Percentiles rank a stretch among this genome's conserved stretches.
These are phyloP conservation scores for Drosophila kohkoa DNA, from an alignment of 1,140 invertebrate genomes.

Conservation along the genomic window DNA sequence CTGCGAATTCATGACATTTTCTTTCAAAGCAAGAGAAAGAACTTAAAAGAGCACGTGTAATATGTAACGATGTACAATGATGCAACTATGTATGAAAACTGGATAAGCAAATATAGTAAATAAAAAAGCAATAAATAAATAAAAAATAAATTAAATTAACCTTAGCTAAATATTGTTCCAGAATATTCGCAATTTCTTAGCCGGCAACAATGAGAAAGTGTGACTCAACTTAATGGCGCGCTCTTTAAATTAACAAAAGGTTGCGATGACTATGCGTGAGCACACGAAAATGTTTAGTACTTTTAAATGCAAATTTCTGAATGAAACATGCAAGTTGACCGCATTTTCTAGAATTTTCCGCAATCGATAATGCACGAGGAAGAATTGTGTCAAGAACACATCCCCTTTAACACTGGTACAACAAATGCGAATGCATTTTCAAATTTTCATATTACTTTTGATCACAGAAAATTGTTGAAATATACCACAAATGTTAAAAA, in stretches of 20 bases:
- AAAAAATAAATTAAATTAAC: background rate
- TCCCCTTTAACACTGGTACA: conserved; percentile 10
- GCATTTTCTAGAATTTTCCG: conserved; percentile 21
- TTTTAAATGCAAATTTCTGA: conserved; percentile 17
- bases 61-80: background rate
- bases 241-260: conserved; percentile 1
- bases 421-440: background rate
- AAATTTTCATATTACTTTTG: background rate
- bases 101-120: background rate
- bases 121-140: background rate
- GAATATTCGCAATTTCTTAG: conserved; percentile 27
- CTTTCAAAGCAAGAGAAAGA: too few relatives aligned
- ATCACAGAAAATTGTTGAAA: background rate
- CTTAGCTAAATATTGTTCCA: conserved; percentile 19
- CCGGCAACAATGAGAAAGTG: conserved; percentile 19
- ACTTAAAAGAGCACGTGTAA: conserved; percentile 16
- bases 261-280: background rate
- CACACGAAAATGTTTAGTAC: background rate
- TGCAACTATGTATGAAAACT: background rate
- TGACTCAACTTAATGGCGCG: conserved; percentile 18
- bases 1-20: background rate
- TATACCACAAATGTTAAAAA: background rate
- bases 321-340: conserved; percentile 29
- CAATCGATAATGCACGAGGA: conserved; percentile 49
- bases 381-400: conserved; percentile 67